Evolutionary conservation across 2,888 invertebrate genomes (phyloP), one percentile per base, ranked within the genome.

Genomic region (Nebria salina): DNA sequence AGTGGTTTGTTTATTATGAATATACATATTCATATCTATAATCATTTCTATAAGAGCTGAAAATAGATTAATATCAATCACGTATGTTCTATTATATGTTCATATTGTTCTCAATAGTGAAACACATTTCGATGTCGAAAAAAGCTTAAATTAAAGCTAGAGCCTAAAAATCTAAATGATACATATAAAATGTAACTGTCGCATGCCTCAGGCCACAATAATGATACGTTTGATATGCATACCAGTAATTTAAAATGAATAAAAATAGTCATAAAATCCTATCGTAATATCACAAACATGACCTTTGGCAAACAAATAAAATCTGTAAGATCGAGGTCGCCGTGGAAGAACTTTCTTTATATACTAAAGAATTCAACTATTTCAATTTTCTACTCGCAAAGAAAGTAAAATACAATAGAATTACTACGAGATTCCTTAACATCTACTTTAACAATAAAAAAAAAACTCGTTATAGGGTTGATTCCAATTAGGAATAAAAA

Each of bases 21-120:
- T 54, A 54, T 54, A 54, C 54, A 54, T 54, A 54, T 54, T 54
- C 54, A 54, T 54, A 54, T 54, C 54, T 54, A 54, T 54, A 54
- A 54, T 43, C 43, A 43, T 54, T 54, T 54, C 54, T 54, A 54
- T 54, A 54, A 34, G 34, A 34, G 34, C 34, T 34, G 34, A 34
- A 34, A 34, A 34, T 34, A 34, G 34, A 20, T 20, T 20, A 20
- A 20, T 20, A 20, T 20, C 20, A 20, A 20, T 20, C 20, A 20
- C 34, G 34, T 34, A 34, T 34, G 34, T 5, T 34, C 34, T 34
- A 34, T 2, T 34, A 34, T 34, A 34, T 34, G 34, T 5, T 34
- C 4, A 5, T 5, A 34, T 2, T 34, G 34, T 34, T 34, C 34
- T 34, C 34, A 34, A 34, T 34, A 34, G 20, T 20, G 20, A 20